A percentile compares a stretch with the other conserved stretches of the same genome.
These are phyloP conservation scores for Chaetogeoica ovagalla DNA, from an alignment of 2,888 invertebrate species.

Conservation along the genomic window DNA sequence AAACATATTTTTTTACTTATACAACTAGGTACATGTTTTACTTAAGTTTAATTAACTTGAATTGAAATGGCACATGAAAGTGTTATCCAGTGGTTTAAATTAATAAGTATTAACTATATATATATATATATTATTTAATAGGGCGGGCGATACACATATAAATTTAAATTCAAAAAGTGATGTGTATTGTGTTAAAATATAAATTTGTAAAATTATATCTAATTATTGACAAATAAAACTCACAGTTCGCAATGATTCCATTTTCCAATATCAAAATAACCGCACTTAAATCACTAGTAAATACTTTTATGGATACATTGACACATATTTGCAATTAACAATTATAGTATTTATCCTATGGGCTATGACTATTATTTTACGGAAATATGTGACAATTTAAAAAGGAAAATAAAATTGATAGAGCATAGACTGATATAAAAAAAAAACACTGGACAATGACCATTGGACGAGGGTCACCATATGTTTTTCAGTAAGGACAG, in stretches of 20 bases:
- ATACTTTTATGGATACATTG: conserved; percentile 17
- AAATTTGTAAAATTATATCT: not conserved
- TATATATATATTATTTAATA: not conserved
- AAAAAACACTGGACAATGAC: conserved; percentile 51
- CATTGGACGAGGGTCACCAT: conserved; percentile 49
- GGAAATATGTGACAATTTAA: conserved; percentile 48
- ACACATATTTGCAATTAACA: conserved; percentile 45
- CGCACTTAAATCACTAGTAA: conserved; percentile 1
- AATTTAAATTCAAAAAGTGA: not conserved
- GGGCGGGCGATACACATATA: not conserved
- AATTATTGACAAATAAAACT: conserved; percentile 27
- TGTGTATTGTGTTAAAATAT: not conserved
- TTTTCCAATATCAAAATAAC: conserved; percentile 16
- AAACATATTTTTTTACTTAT: no score
- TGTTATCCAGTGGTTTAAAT: no score
- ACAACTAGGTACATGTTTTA: no score
- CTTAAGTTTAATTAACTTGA: no score
- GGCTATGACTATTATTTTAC: conserved; percentile 36
- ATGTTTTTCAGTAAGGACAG: conserved; percentile 42
- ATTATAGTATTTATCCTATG: conserved; percentile 12
- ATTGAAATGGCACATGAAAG: no score
- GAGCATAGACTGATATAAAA: conserved; percentile 49
- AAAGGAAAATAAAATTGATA: conserved; percentile 33
- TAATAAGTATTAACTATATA: not conserved
- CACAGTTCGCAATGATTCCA: conserved; percentile 40